phyloP scores from a whole-genome alignment of 2,113 vertebrate genomes.

The Ursus arctos region DNA sequence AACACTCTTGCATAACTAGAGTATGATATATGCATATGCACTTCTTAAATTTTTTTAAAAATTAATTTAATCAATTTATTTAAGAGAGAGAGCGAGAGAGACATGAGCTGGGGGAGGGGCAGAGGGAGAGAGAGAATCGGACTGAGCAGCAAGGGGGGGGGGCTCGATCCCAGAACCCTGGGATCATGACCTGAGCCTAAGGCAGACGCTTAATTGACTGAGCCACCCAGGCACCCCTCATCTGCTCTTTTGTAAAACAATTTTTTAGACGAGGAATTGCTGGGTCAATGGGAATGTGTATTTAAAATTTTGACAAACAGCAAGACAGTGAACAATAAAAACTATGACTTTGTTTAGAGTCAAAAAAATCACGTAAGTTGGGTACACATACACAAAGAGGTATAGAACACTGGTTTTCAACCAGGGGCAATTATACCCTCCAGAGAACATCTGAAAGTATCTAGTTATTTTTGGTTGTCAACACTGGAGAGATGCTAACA shows the following conservation, averaged over 20 bases:
- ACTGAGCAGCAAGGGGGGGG: too few species aligned
- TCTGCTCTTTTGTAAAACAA: background rate
- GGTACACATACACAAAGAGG: background rate
- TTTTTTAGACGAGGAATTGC: background rate
- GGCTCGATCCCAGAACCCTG: background rate
- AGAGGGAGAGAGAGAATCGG: background rate
- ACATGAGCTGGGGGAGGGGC: background rate
- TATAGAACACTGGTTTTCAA: background rate
- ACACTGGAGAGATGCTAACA: background rate
- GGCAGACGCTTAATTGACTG: background rate
- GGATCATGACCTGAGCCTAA: background rate
- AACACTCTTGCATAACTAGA: background rate
- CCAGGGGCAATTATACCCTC: background rate
- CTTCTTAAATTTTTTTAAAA: background rate
- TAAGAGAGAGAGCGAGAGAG: background rate
- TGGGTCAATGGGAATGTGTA: background rate
- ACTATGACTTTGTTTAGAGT: background rate
- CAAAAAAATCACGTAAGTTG: background rate
- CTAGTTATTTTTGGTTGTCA: background rate
- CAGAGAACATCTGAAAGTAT: background rate
- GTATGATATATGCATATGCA: background rate
- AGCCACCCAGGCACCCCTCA: background rate
- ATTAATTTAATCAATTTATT: background rate
- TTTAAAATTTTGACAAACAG: slow-evolving; percentile 7
- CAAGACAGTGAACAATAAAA: background rate